Evolutionary conservation across 2,113 vertebrate genomes (phyloP).

Genomic region (Neofelis nebulosa): DNA sequence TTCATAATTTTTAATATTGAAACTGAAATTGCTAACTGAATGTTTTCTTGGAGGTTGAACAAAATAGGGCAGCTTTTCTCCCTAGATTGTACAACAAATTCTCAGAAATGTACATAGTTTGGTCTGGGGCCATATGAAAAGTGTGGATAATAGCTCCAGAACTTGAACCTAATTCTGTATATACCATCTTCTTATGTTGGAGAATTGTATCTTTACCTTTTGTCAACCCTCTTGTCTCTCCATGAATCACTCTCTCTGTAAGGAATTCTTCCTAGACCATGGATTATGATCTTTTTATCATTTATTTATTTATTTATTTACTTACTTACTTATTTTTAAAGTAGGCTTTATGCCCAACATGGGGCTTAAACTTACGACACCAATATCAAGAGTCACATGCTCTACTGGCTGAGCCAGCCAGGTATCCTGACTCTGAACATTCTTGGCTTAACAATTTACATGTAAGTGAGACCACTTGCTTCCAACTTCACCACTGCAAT

Average conservation of each 20-base stretch:
- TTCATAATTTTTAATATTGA: neutral
- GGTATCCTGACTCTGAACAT: neutral
- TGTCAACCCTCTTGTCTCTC: neutral
- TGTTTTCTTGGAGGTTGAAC: neutral
- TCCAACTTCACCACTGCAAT: neutral
- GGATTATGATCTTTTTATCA: neutral
- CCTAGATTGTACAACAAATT: neutral
- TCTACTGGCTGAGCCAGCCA: neutral
- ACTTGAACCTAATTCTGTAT: neutral
- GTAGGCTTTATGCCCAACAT: neutral
- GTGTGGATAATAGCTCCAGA: neutral
- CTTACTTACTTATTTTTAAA: neutral
- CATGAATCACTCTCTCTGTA: neutral
- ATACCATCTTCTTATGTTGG: neutral
- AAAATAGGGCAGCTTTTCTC: neutral
- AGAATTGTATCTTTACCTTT: neutral
- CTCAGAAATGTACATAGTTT: neutral
- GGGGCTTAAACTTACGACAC: neutral
- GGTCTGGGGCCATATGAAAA: neutral
- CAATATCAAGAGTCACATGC: neutral
- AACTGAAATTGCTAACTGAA: conserved; percentile 24
- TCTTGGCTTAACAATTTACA: neutral
- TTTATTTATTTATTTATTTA: neutral
- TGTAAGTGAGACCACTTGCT: neutral
- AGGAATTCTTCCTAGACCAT: neutral